phyloP scores from a whole-genome alignment of 2,113 vertebrate species.

The Cryptomyrus ogoouensis region DNA sequence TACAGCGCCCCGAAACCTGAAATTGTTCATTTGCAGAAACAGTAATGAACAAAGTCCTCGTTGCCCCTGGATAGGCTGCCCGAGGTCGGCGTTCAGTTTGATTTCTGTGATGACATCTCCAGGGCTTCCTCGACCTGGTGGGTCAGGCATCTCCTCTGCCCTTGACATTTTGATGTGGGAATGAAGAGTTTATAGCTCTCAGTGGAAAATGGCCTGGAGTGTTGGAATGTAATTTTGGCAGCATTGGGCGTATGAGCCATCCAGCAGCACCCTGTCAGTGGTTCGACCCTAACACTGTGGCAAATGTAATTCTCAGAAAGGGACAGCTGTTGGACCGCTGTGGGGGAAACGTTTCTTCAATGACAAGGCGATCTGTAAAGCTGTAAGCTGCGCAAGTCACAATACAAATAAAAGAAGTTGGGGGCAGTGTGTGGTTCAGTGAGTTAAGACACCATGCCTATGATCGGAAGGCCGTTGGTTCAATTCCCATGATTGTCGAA shows the following conservation, averaged over 20 bases:
- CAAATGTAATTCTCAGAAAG: neutral
- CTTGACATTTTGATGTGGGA: conserved; percentile 5
- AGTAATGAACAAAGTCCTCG: neutral
- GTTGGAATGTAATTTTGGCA: conserved; percentile 19
- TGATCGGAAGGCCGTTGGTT: neutral
- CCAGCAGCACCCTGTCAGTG: neutral
- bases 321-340: neutral
- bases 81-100: neutral
- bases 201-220: conserved; percentile 10
- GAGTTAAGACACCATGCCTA: neutral
- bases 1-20: neutral
- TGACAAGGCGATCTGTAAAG: neutral
- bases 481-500: neutral
- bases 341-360: neutral
- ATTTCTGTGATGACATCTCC: neutral
- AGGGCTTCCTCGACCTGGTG: neutral
- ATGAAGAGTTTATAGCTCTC: conserved; percentile 9
- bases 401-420: neutral
- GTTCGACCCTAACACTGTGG: neutral
- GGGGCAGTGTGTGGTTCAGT: neutral
- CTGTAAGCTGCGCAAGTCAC: neutral
- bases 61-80: neutral
- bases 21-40: neutral
- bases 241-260: neutral
- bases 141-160: neutral